phyloP scores from a whole-genome alignment of 2,113 vertebrate species.

The Anhinga anhinga region DNA sequence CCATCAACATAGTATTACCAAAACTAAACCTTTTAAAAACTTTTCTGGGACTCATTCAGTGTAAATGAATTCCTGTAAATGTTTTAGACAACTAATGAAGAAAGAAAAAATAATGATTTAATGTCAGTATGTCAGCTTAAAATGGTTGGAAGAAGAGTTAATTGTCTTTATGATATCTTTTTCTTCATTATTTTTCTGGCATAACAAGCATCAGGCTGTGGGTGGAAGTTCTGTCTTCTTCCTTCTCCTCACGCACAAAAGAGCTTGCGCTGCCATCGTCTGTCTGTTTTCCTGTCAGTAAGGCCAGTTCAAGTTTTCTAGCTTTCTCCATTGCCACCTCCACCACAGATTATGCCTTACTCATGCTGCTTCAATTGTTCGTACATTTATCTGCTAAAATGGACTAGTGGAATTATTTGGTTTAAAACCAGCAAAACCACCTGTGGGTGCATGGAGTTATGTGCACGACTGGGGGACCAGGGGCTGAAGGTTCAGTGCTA shows the following conservation, averaged over 20 bases:
- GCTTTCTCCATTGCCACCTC: neutral
- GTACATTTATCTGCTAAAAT: rapidly evolving
- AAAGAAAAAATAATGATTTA: neutral
- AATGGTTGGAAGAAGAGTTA: neutral
- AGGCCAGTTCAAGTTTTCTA: neutral
- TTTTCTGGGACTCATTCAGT: neutral
- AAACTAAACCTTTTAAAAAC: neutral
- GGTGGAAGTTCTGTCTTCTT: neutral
- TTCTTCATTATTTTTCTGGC: neutral
- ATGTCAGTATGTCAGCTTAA: neutral
- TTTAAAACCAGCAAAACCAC: neutral
- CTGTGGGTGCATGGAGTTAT: neutral
- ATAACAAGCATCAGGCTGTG: neutral
- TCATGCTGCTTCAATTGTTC: neutral
- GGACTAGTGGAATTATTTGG: rapidly evolving
- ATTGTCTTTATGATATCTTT: neutral
- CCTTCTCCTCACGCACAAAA: rapidly evolving
- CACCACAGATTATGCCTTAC: rapidly evolving
- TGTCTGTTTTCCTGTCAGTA: neutral
- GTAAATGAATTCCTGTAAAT: neutral
- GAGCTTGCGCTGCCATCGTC: neutral
- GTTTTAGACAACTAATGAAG: neutral
- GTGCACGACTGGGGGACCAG: neutral
- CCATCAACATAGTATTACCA: neutral
- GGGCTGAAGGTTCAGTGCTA: neutral